Conservation (phyloP, 1,140 invertebrate genomes). For the Musca domestica region DNA sequence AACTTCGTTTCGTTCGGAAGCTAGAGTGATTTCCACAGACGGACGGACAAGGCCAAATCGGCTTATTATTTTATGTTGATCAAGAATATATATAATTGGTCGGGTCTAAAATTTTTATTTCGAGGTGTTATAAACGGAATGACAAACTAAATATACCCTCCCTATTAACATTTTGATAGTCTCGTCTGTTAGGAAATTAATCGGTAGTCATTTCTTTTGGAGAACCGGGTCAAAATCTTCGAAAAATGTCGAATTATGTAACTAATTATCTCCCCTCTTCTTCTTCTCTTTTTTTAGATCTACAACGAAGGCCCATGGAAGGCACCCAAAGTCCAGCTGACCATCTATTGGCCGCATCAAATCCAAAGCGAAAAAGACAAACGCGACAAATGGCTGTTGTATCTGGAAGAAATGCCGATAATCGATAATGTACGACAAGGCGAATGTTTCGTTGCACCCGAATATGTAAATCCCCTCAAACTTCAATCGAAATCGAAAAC, state of each 20-base stretch:
- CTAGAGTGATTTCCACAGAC: no score
- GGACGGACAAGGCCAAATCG: no score
- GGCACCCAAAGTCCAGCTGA: conserved; percentile 73
- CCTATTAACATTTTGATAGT: no score
- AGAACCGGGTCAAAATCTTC: background rate
- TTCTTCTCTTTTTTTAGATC: conserved; percentile 53
- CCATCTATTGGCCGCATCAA: conserved; percentile 87
- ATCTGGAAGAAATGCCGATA: conserved; percentile 76
- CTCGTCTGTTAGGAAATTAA: no score
- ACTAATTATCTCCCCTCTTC: background rate
- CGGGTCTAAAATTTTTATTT: no score
- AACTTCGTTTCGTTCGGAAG: no score
- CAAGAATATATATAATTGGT: no score
- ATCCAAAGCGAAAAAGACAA: conserved; percentile 69
- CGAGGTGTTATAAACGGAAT: no score
- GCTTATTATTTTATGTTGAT: no score
- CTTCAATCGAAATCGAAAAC: conserved; percentile 57
- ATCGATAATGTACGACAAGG: conserved; percentile 67
- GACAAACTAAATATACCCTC: no score
- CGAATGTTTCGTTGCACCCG: conserved; percentile 61
- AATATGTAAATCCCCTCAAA: conserved; percentile 69
- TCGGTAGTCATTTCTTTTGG: background rate
- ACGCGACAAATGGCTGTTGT: conserved; percentile 86
- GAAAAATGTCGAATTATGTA: background rate
- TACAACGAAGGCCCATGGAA: conserved; percentile 85